Conservation (phyloP, 2,888 invertebrate genomes). For the Germaria angustata region DNA sequence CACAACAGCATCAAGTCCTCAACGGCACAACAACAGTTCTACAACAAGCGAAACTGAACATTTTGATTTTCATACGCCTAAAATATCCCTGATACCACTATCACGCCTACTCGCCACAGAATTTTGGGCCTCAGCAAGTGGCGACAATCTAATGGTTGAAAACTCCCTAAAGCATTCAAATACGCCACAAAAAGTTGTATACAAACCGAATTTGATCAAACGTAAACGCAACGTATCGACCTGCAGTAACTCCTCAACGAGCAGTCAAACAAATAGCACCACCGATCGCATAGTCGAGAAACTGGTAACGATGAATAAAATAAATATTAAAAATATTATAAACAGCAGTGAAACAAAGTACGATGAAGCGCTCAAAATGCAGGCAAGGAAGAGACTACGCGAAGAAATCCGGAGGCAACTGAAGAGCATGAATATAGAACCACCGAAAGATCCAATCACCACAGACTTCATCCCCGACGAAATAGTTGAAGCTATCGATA, state of each 20-base stretch:
- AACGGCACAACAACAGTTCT: not conserved
- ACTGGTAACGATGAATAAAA: conserved; percentile 77
- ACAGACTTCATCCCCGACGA: conserved; percentile 75
- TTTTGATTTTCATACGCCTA: conserved; percentile 65
- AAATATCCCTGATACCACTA: conserved; percentile 75
- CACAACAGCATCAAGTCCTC: not conserved
- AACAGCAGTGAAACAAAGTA: conserved; percentile 78
- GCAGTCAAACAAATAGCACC: conserved; percentile 69
- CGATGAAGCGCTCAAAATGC: conserved; percentile 76
- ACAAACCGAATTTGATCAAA: conserved; percentile 69
- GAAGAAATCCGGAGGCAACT: conserved; percentile 77
- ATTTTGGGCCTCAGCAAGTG: conserved; percentile 67
- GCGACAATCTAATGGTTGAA: conserved; percentile 48
- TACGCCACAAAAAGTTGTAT: conserved; percentile 13
- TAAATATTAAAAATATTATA: conserved; percentile 77
- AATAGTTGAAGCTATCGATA: conserved; percentile 75
- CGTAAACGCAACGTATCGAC: conserved; percentile 67
- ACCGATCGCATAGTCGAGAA: conserved; percentile 71
- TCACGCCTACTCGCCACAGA: conserved; percentile 70
- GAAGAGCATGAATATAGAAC: conserved; percentile 73
- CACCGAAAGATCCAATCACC: conserved; percentile 70
- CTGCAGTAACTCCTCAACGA: conserved; percentile 69
- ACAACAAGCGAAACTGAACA: conserved; percentile 28
- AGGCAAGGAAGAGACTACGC: conserved; percentile 75
- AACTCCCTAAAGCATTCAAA: not conserved